Conservation (phyloP, 2,113 vertebrate species). For the Osmerus eperlanus region DNA sequence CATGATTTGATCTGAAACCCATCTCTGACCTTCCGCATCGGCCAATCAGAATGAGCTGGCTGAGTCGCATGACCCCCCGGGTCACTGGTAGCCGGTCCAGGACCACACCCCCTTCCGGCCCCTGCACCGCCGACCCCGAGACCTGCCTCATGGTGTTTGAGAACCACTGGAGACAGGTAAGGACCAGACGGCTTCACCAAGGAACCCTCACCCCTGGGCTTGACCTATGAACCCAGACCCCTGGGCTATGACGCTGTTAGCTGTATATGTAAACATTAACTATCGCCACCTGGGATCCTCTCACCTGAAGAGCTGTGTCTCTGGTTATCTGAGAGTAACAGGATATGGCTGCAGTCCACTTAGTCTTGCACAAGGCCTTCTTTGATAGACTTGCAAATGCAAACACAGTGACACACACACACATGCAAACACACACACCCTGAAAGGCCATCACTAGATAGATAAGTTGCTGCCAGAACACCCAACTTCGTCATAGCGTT, state of each 20-base stretch:
- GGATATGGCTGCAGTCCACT: no score
- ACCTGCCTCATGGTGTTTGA: conserved; percentile 97
- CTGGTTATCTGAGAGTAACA: no score
- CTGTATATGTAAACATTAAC: no score
- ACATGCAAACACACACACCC: background rate
- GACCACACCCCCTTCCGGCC: conserved; percentile 72
- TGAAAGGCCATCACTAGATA: background rate
- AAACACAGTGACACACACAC: background rate
- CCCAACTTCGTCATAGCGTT: background rate
- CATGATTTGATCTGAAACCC: background rate
- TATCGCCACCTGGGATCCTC: no score
- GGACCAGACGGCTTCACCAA: background rate
- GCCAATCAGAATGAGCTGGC: conserved; percentile 87
- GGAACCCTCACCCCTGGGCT: background rate
- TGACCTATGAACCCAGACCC: background rate
- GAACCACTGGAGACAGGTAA: conserved; percentile 96
- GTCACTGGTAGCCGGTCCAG: conserved; percentile 72
- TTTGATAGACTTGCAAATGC: background rate
- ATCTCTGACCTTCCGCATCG: conserved; percentile 15
- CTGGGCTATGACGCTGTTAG: no score
- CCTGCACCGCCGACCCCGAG: conserved; percentile 88
- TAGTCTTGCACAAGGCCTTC: background rate
- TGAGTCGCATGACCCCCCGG: conserved; percentile 88
- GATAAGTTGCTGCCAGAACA: no score
- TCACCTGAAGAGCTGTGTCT: no score